phyloP scores from a whole-genome alignment of 2,113 vertebrate genomes.

The Trachemys scripta region DNA sequence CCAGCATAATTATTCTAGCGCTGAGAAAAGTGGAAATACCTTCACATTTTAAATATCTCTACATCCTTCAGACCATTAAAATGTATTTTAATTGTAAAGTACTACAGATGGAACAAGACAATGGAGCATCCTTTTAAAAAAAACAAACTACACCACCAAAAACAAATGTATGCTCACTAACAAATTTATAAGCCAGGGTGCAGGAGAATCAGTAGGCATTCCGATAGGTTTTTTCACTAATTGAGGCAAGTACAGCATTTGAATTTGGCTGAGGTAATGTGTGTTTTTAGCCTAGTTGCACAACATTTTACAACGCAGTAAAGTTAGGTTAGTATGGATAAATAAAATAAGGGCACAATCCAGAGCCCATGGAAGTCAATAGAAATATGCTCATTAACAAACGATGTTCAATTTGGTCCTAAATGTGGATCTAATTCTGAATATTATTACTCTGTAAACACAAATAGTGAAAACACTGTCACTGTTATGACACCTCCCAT shows the following conservation, averaged over 20 bases:
- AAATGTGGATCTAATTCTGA: not conserved
- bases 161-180: not conserved
- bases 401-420: not conserved
- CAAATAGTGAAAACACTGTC: not conserved
- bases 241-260: not conserved
- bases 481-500: not conserved
- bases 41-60: conserved; percentile 43
- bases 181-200: not conserved
- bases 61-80: not conserved
- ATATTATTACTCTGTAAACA: not conserved
- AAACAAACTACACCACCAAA: not conserved
- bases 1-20: conserved; percentile 23
- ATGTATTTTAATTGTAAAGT: not conserved
- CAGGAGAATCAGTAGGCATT: not conserved
- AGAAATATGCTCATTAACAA: not conserved
- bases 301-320: not conserved
- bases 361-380: not conserved
- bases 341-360: not conserved
- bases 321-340: not conserved
- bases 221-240: not conserved
- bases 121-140: not conserved
- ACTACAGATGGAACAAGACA: conserved; percentile 27
- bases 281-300: not conserved
- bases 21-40: not conserved
- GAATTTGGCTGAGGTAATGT: not conserved